Base-by-base conservation (phyloP, 2,797 vertebrate genomes). In the Hyperoplus immaculatus region DNA sequence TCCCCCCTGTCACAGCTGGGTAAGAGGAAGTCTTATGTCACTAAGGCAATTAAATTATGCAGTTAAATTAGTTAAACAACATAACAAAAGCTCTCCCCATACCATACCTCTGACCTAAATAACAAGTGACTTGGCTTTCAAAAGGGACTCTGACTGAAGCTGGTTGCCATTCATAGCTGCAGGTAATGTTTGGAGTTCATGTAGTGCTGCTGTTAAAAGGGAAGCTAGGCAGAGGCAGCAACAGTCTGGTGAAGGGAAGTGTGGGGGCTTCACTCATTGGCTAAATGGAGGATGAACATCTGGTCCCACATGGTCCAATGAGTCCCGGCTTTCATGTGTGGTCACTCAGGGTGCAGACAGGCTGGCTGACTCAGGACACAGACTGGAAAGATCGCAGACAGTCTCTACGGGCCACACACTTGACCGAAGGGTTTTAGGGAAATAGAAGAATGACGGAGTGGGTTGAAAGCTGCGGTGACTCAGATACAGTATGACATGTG, bases 1-100 rank as follows among this genome's bases (percentile, higher is more conserved):
- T 98, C 88, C 94, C 94, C 5, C 93, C 95, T 0, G 0, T 94
- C 85, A 91, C 94, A 0, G 67, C 88, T 1, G 96, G 97, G 98
- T 99, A 93, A 94, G 90, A 78, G 62, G 46, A 81, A 65, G 46
- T 66, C 59, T 80, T 57, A 69, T 69, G 66, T 79, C 75, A 78
- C 57, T 67, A 38, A 42, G 43, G 53, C 18, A 75, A 46, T 43
- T 76, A 58, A 55, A 46, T 43, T 76, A 60, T 57, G 72, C 67
- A 41, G 50, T 83, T 16, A 89, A 78, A 72, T 55, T 1, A 72
- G 49, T 67, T 7, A 62, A 86, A 79, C 57, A 60, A 69, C 47
- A 49, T 16, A n/a, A 55, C 51, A 55, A 65, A 67, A 13, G 38
- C 65, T 80, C 64, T 78, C 50, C 63, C 63, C 75, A 58, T 81